Conservation (phyloP, 2,113 vertebrate species). For the Peromyscus leucopus region DNA sequence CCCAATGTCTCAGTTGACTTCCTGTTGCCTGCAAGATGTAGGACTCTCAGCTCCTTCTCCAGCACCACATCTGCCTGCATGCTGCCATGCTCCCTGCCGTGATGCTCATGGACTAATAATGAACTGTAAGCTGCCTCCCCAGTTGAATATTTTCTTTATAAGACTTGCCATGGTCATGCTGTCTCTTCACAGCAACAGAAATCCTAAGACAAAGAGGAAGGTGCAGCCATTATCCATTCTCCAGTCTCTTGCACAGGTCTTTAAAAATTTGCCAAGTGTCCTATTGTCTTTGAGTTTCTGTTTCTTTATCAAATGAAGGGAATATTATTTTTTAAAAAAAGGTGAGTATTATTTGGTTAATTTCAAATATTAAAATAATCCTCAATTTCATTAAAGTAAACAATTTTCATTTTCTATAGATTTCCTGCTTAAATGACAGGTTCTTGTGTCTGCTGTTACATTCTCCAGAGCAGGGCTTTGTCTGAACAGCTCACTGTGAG, state of each 20-base stretch:
- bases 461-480: background rate
- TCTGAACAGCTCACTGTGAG: background rate
- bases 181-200: background rate
- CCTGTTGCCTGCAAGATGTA: background rate
- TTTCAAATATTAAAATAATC: background rate
- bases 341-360: background rate
- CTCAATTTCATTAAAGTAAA: background rate
- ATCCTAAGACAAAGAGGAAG: background rate
- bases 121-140: background rate
- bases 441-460: background rate
- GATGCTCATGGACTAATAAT: background rate
- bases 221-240: background rate
- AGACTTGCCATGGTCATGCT: background rate
- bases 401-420: background rate
- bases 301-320: background rate
- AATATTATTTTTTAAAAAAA: constrained; percentile 17
- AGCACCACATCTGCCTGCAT: background rate
- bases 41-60: background rate
- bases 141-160: background rate
- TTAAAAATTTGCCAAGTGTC: background rate
- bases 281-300: constrained; percentile 21
- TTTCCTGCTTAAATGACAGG: background rate
- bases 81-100: background rate
- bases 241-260: background rate
- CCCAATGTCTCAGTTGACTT: background rate